phyloP scores from a whole-genome alignment of 2,888 invertebrate genomes.

The Agelastica alni region DNA sequence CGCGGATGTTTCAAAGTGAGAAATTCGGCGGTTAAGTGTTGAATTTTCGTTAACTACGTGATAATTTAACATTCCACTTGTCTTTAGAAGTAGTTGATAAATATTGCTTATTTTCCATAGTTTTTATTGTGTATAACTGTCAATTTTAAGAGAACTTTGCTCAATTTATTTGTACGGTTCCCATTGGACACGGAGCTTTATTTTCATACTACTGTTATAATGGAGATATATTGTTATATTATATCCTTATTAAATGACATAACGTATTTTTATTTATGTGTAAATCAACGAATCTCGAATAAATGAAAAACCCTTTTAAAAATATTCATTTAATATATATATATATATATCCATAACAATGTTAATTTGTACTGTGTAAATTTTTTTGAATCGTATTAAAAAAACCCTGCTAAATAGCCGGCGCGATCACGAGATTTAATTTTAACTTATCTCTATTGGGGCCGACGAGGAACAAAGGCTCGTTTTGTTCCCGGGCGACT shows the following conservation, averaged over 20 bases:
- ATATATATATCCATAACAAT: no score
- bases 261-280: neutral
- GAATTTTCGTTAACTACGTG: neutral
- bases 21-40: no score
- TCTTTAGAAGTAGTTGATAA: no score
- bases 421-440: conserved; percentile 79
- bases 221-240: conserved; percentile 24
- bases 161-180: conserved; percentile 29
- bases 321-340: no score
- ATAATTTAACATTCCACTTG: conserved; percentile 24
- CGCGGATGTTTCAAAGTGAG: no score
- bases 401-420: conserved; percentile 49
- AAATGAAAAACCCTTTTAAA: no score
- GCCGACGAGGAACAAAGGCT: conserved; percentile 66
- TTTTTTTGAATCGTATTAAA: no score
- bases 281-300: no score
- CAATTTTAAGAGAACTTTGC: conserved; percentile 29
- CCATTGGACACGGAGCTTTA: conserved; percentile 21
- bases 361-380: no score
- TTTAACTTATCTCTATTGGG: conserved; percentile 71
- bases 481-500: conserved; percentile 30
- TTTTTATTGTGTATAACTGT: conserved; percentile 20
- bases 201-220: conserved; percentile 29
- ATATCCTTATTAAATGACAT: conserved; percentile 25
- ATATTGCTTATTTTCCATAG: no score